phyloP scores from a whole-genome alignment of 2,888 invertebrate genomes.

The Eupeodes luniger region DNA sequence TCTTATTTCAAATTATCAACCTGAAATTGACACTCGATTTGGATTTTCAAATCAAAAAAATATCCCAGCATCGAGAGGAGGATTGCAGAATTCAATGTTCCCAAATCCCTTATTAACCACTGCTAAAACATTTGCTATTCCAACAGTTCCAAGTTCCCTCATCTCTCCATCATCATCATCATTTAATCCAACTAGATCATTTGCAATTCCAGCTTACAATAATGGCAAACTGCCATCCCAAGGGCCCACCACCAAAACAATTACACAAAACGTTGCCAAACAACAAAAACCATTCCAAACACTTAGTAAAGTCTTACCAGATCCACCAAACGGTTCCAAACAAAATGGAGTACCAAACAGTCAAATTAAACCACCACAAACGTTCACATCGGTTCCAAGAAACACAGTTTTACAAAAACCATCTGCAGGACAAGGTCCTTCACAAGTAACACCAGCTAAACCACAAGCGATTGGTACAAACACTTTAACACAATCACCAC shows the following conservation, averaged over 20 bases:
- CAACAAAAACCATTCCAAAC: conserved; percentile 11
- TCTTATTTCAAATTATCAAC: background rate
- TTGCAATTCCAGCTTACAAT: background rate
- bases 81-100: too few species aligned
- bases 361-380: background rate
- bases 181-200: background rate
- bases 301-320: conserved; percentile 6
- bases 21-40: background rate
- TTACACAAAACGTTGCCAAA: conserved; percentile 39
- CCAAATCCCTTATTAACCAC: background rate
- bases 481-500: conserved; percentile 27
- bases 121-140: background rate
- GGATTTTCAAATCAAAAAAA: background rate
- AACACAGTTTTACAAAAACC: conserved; percentile 31
- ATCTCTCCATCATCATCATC: background rate
- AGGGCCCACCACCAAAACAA: conserved; percentile 17
- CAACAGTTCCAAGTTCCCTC: background rate
- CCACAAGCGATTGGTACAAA: background rate
- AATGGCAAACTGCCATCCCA: background rate
- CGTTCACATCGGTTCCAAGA: background rate
- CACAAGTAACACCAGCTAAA: background rate
- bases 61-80: background rate
- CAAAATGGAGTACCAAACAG: background rate
- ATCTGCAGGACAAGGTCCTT: background rate
- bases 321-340: background rate